Conservation (phyloP, 2,888 invertebrate genomes). For the Apamea monoglypha region DNA sequence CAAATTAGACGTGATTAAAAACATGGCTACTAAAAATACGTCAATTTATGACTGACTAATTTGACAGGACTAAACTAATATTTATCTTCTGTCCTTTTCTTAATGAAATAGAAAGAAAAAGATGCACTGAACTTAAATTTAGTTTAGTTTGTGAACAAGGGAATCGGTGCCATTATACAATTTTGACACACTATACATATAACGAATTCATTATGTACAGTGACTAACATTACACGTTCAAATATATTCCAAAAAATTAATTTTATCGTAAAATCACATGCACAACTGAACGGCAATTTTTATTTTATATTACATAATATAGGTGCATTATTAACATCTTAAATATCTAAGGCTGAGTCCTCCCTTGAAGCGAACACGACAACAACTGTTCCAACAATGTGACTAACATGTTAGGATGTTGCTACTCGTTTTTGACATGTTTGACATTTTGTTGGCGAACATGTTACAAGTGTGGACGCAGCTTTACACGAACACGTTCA, state of each 20-base stretch:
- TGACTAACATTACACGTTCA: conserved; percentile 44
- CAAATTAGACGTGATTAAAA: no score
- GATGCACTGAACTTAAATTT: no score
- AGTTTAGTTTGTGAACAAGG: no score
- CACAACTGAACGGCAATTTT: conserved; percentile 25
- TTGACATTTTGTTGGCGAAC: not conserved
- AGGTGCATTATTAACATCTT: conserved; percentile 14
- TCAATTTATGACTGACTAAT: no score
- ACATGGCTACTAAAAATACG: no score
- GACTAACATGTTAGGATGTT: not conserved
- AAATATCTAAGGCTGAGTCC: conserved; percentile 27
- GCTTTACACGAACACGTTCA: not conserved
- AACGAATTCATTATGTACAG: conserved; percentile 63
- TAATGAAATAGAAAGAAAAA: no score
- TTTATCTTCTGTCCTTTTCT: no score
- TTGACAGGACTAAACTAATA: no score
- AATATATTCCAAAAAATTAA: conserved; percentile 6
- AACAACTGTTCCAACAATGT: not conserved
- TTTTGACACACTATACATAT: conserved; percentile 59
- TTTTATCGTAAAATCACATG: conserved; percentile 31
- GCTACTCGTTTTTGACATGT: not conserved
- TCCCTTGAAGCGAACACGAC: not conserved
- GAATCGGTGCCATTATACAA: no score
- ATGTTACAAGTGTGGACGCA: not conserved
- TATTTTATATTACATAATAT: conserved; percentile 2